A percentile compares a stretch with the other conserved stretches of the same genome.
Evolutionary conservation across 2,113 vertebrate species (phyloP).

Genomic region (Ptilonorhynchus violaceus): DNA sequence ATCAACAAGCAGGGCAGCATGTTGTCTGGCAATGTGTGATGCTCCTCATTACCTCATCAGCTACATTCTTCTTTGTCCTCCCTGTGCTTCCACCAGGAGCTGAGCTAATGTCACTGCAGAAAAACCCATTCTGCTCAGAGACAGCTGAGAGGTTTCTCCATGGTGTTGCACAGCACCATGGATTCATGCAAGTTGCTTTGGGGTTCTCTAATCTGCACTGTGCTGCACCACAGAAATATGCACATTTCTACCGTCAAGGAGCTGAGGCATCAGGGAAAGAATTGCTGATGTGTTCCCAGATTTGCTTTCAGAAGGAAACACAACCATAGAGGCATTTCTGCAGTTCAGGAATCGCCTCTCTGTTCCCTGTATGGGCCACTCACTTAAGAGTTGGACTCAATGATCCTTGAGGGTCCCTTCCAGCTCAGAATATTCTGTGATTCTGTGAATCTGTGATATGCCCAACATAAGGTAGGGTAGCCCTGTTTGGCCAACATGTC

Average conservation of each 20-base stretch:
- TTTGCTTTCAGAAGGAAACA: not conserved
- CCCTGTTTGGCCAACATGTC: accelerated
- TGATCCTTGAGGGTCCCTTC: not conserved
- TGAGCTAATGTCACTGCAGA: not conserved
- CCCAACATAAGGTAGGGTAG: not conserved
- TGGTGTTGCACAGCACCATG: not conserved
- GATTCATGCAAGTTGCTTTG: not conserved
- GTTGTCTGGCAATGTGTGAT: not conserved
- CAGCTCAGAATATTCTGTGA: not conserved
- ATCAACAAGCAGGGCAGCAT: not conserved
- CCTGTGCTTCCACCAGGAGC: not conserved
- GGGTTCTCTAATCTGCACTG: not conserved
- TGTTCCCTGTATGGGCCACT: not conserved
- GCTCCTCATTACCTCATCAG: not conserved
- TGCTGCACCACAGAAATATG: not conserved
- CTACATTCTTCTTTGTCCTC: not conserved
- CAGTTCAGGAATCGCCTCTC: not conserved
- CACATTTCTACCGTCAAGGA: not conserved
- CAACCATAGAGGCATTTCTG: not conserved
- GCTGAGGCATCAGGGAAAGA: not conserved
- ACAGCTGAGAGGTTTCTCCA: not conserved
- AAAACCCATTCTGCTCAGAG: not conserved
- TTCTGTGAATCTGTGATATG: not conserved
- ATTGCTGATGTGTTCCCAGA: not conserved
- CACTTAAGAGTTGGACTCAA: accelerated